Conservation (phyloP, 1,140 invertebrate genomes). For the Scaptomyza graminum region DNA sequence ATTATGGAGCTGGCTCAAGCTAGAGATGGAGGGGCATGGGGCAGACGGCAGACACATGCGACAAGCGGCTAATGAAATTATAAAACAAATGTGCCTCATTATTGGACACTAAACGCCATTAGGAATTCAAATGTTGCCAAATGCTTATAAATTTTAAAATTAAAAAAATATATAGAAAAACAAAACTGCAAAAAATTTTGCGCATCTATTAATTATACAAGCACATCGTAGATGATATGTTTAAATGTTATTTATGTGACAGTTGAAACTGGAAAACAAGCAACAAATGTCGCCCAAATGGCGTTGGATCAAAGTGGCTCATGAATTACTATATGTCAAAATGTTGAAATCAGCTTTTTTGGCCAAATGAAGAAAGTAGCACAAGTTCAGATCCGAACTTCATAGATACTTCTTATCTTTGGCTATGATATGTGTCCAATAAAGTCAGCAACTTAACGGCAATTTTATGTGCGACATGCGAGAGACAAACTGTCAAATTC, state of each 20-base stretch:
- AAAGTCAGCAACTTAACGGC: conserved; percentile 73
- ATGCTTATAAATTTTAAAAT: conserved; percentile 47
- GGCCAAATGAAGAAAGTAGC: conserved; percentile 25
- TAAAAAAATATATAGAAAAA: not conserved
- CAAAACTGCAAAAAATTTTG: conserved; percentile 22
- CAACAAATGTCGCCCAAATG: conserved; percentile 71
- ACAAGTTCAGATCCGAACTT: conserved; percentile 23
- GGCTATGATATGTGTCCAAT: conserved; percentile 40
- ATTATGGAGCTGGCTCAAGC: conserved; percentile 40
- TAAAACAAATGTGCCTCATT: conserved; percentile 82
- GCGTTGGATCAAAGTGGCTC: conserved; percentile 63
- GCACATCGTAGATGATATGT: conserved; percentile 37
- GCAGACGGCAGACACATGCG: not conserved
- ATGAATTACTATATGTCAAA: conserved; percentile 74
- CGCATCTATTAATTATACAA: conserved; percentile 25
- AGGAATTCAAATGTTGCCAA: conserved; percentile 75
- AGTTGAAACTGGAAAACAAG: conserved; percentile 76
- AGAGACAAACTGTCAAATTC: conserved; percentile 63
- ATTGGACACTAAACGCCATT: conserved; percentile 79
- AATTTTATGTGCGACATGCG: conserved; percentile 64
- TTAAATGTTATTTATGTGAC: conserved; percentile 72
- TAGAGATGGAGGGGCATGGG: not conserved
- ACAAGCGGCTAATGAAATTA: conserved; percentile 80
- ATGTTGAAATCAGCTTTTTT: conserved; percentile 7
- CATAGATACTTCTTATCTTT: conserved; percentile 23